These are phyloP conservation scores for Butorides virescens DNA, from an alignment of 2,113 vertebrate genomes.

Conservation along the genomic window DNA sequence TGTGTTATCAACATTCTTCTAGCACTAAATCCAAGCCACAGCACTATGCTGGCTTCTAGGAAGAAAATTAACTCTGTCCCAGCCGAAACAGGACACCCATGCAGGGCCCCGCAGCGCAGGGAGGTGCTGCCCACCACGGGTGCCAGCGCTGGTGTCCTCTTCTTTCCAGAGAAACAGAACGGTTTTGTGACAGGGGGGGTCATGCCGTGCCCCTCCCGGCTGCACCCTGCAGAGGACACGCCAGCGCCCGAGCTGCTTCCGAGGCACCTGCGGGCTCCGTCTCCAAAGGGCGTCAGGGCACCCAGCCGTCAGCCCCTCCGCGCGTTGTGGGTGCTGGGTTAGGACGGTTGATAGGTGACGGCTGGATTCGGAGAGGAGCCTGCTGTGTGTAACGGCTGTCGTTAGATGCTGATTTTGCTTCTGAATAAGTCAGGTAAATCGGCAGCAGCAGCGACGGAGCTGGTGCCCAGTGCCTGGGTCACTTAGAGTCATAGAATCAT, in stretches of 20 bases:
- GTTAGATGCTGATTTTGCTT: neutral
- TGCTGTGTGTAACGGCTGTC: too few species aligned
- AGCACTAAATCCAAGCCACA: too few species aligned
- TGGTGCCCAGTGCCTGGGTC: neutral
- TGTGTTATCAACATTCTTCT: too few species aligned
- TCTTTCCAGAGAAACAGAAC: too few species aligned
- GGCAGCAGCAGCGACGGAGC: neutral
- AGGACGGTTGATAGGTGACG: fast-evolving
- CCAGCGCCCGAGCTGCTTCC: neutral
- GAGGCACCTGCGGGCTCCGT: neutral
- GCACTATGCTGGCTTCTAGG: too few species aligned
- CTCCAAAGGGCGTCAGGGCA: neutral
- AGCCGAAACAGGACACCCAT: too few species aligned
- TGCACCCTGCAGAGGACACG: too few species aligned
- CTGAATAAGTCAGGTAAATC: too few species aligned
- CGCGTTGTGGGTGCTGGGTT: neutral
- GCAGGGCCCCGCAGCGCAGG: neutral
- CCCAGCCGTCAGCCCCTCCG: neutral
- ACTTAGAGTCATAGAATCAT: too few species aligned
- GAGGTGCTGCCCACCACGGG: neutral
- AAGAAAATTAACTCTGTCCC: too few species aligned
- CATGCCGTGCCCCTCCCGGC: neutral
- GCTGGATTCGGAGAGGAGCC: too few species aligned
- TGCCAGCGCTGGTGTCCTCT: too few species aligned
- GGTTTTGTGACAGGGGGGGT: neutral